Evolutionary conservation across 2,113 vertebrate species (phyloP), one percentile per base, ranked within the genome.

Genomic region (Salvelinus sp.): DNA sequence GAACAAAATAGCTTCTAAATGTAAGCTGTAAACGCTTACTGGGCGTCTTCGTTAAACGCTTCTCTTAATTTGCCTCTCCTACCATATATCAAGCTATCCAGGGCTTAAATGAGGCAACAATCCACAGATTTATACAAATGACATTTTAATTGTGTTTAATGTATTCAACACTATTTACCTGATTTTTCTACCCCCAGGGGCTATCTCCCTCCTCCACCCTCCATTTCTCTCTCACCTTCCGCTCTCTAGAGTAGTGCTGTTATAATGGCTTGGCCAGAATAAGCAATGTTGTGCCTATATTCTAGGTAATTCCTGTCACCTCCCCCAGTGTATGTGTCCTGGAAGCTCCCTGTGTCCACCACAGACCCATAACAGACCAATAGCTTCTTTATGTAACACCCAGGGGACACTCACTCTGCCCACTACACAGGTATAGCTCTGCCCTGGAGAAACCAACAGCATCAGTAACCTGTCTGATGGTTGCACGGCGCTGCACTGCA

Each of bases 61-160:
- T 63, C 65, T 83, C 66, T 82, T 83, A 69, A 80, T 87, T 88
- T 62, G 68, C 67, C 76, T 62, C 44, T 50, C 81, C 81, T 50
- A 64, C 33, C 30, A 75, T 80, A 72, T 28, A 77, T 38, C 22
- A 2, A 84, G 83, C 84, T 81, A 70, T 20, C 79, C 67, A 14
- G 84, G 77, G 85, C 91, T 90, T 86, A 92, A 93, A 93, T 81
- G 91, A 92, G 90, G 91, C 90, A 91, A 92, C 92, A 89, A 87
- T 90, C 90, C 73, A 78, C 85, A 79, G 79, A 85, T 92, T 92
- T 89, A 88, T 84, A 91, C 87, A 89, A 92, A 92, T 93, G 86
- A 88, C 90, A 84, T 92, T 93, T 92, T 91, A 93, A 93, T 93
- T 92, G 91, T 86, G 77, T 54, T 60, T 87, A 86, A 86, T 88